Percentiles rank a stretch among this genome's conserved stretches.
Evolutionary conservation across 2,797 vertebrate species (phyloP).

Genomic region (Salarias fasciatus): DNA sequence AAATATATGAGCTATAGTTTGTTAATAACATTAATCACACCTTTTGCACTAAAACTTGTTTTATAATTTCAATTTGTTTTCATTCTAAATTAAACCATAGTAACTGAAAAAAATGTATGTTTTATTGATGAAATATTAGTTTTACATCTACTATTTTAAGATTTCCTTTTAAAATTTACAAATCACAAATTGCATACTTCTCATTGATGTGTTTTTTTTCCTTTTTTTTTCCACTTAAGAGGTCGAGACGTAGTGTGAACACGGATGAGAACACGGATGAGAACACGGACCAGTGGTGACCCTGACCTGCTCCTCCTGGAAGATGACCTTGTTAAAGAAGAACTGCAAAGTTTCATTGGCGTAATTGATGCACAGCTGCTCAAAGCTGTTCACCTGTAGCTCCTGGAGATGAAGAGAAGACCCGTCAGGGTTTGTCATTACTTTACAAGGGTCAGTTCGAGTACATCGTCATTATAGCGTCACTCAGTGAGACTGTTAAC

Average conservation of each 20-base stretch:
- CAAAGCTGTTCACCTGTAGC: conserved; percentile 95
- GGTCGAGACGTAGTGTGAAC: background rate
- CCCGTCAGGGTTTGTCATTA: conserved; percentile 3
- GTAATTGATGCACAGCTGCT: conserved; percentile 97
- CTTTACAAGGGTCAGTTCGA: conserved; percentile 13
- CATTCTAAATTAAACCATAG: no score
- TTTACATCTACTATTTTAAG: no score
- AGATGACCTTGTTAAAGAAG: conserved; percentile 93
- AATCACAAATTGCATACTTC: no score
- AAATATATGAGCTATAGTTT: no score
- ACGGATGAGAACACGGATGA: conserved; percentile 2
- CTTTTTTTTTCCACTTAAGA: no score
- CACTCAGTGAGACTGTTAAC: conserved; percentile 10
- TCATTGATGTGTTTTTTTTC: no score
- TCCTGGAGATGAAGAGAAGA: conserved; percentile 81
- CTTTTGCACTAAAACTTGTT: no score
- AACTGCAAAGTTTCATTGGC: conserved; percentile 95
- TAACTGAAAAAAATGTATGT: no score
- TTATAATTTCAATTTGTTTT: no score
- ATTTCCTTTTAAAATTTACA: no score
- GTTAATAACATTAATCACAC: no score
- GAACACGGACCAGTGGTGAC: conserved; percentile 17
- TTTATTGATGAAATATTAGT: no score
- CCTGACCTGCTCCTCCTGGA: conserved; percentile 95
- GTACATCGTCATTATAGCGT: conserved; percentile 1